These are phyloP conservation scores for Sebastes fasciatus DNA, from an alignment of 2,113 vertebrate species.

Conservation along the genomic window DNA sequence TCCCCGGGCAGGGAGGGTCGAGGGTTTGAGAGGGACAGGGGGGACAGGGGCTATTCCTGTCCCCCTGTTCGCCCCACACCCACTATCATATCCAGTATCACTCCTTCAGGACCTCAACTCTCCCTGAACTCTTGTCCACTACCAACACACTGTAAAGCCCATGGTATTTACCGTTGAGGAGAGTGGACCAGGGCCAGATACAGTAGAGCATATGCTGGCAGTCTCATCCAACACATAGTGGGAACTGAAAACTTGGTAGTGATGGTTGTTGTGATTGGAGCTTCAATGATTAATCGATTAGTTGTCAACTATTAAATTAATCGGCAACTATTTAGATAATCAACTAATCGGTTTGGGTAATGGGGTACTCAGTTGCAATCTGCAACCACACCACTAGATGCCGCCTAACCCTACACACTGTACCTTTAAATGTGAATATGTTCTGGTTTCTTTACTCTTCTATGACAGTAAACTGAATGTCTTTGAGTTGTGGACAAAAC, in stretches of 20 bases:
- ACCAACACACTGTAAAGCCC: constrained; percentile 28
- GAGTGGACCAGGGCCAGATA: constrained; percentile 21
- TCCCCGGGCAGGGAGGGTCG: constrained; percentile 42
- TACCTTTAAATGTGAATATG: too few species aligned
- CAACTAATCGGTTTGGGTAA: too few species aligned
- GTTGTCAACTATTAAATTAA: too few species aligned
- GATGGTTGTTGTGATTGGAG: neutral
- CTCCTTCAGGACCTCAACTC: constrained; percentile 52
- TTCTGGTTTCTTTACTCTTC: too few species aligned
- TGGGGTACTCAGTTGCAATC: too few species aligned
- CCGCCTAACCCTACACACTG: too few species aligned
- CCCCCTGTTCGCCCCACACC: constrained; percentile 38
- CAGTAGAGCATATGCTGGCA: constrained; percentile 7
- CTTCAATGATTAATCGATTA: too few species aligned
- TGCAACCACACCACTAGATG: too few species aligned
- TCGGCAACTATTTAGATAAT: too few species aligned
- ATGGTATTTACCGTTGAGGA: constrained; percentile 22
- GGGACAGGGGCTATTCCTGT: constrained; percentile 77
- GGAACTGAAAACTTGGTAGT: neutral
- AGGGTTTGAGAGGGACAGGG: constrained; percentile 13
- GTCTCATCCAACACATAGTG: constrained; percentile 5
- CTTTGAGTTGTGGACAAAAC: too few species aligned
- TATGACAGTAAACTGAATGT: too few species aligned
- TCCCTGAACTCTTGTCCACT: constrained; percentile 53
- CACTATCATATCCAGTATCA: constrained; percentile 73